Conservation (phyloP, 2,888 invertebrate genomes). For the Chaetogeoica ovagalla region DNA sequence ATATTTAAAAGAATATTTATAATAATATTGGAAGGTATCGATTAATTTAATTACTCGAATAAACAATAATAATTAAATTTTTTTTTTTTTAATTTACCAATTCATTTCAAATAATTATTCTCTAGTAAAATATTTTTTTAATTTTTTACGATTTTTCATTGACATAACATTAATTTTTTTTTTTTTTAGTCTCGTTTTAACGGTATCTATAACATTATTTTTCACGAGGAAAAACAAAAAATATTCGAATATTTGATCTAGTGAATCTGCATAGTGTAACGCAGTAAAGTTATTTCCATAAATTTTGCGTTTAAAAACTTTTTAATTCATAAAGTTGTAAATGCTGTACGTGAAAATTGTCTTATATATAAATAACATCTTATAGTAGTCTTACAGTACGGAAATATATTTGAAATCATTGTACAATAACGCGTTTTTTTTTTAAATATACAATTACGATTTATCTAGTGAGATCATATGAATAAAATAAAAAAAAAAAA, state of each 20-base stretch:
- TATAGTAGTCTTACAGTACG: too few relatives aligned
- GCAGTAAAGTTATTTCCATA: constrained; percentile 4
- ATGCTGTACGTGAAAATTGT: neutral
- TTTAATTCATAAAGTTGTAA: neutral
- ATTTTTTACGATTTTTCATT: neutral
- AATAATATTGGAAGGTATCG: too few relatives aligned
- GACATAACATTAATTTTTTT: neutral
- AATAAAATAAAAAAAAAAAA: neutral
- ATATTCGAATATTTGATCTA: neutral
- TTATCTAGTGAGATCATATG: neutral
- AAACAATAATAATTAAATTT: too few relatives aligned
- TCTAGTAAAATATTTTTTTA: too few relatives aligned
- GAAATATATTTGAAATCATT: neutral
- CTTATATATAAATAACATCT: too few relatives aligned
- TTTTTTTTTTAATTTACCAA: too few relatives aligned
- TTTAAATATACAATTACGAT: neutral
- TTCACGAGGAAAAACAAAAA: neutral
- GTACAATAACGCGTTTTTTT: neutral
- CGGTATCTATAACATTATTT: neutral
- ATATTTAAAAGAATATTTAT: too few relatives aligned
- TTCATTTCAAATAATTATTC: too few relatives aligned
- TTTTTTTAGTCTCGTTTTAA: neutral
- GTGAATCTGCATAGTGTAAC: neutral
- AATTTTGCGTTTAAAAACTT: neutral
- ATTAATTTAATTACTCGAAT: too few relatives aligned